Conservation (phyloP, 2,888 invertebrate genomes). For the Acanthoscelides obtectus region DNA sequence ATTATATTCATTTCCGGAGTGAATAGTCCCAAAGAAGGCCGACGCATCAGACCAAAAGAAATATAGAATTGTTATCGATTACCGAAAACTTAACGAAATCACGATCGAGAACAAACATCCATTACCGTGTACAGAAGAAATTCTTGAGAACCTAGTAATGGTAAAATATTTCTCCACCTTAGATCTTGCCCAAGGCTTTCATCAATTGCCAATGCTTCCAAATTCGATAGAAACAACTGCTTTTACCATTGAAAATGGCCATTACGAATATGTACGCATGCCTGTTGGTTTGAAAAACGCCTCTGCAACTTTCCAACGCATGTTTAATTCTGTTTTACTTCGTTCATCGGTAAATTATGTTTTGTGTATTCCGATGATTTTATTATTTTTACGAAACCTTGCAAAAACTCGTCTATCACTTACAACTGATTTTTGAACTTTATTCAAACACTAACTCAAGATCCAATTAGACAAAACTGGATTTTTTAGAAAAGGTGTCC, state of each 20-base stretch:
- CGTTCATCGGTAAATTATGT: constrained; percentile 12
- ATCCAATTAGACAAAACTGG: constrained; percentile 35
- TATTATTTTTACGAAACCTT: constrained; percentile 17
- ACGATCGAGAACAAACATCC: constrained; percentile 37
- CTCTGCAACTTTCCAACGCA: constrained; percentile 21
- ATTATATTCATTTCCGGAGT: constrained; percentile 2
- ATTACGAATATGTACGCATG: constrained; percentile 6
- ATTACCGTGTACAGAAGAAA: constrained; percentile 22
- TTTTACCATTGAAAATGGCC: constrained; percentile 12
- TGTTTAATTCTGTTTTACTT: constrained; percentile 8
- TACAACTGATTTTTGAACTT: not conserved
- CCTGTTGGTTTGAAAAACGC: constrained; percentile 22
- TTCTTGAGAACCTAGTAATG: constrained; percentile 4
- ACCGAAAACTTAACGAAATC: constrained; percentile 37
- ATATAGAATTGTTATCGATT: constrained; percentile 41
- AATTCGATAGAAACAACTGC: constrained; percentile 5
- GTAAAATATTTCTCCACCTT: constrained; percentile 32
- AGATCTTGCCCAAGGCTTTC: constrained; percentile 37
- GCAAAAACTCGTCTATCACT: not conserved
- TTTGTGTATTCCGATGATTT: constrained; percentile 32
- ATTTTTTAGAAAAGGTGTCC: constrained; percentile 37
- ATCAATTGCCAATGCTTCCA: constrained; percentile 31
- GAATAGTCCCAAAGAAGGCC: constrained; percentile 29
- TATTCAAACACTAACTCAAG: not conserved
- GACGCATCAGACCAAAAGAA: constrained; percentile 28